Base-by-base conservation (phyloP, 2,888 invertebrate species). In the Drosophila fungiperda region DNA sequence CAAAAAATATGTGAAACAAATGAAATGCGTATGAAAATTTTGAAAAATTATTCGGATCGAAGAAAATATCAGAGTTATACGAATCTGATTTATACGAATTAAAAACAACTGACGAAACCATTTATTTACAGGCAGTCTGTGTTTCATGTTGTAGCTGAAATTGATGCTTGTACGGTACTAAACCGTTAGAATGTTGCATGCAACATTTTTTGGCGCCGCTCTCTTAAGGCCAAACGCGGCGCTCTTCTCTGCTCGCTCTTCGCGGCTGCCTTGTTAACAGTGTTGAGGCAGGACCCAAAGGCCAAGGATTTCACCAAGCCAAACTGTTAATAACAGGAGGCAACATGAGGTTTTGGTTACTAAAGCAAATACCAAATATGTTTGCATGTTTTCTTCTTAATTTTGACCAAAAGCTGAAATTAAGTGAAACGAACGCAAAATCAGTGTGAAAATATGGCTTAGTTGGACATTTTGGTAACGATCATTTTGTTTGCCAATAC, bases 361-460 rank as follows among this genome's bases (percentile, higher is more conserved):
- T 12, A 23, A 33, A 38, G 9, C 33, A 26, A 68, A 68, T 55
- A 38, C 52, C 5, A 11, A 17, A 45, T 12, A 42, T 20, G 20
- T 12, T 20, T 42, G 12, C 1, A 20, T 15, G 6, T 11, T n/a
- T 1, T 45, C 20, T 1, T 20, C 20, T 45, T 7, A 8, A 45
- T 45, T 15, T 45, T 5, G 1, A 12, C 2, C 12, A 52, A 50
- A 57, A 57, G 38, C 50, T 26, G 48, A 50, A 57, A 73, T 49
- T 57, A 8, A 65, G 38, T 62, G 61, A 17, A 50, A 59, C 50
- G 49, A 35, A 17, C 49, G 29, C 36, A 32, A 66, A 65, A 74
- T 69, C 74, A 60, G 65, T 78, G 74, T 38, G 73, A 78, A 74
- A 74, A 57, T 74, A 60, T 12, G 75, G 68, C 65, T 76, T 60